phyloP scores from a whole-genome alignment of 2,797 vertebrate species.

The Novumbra hubbsi region DNA sequence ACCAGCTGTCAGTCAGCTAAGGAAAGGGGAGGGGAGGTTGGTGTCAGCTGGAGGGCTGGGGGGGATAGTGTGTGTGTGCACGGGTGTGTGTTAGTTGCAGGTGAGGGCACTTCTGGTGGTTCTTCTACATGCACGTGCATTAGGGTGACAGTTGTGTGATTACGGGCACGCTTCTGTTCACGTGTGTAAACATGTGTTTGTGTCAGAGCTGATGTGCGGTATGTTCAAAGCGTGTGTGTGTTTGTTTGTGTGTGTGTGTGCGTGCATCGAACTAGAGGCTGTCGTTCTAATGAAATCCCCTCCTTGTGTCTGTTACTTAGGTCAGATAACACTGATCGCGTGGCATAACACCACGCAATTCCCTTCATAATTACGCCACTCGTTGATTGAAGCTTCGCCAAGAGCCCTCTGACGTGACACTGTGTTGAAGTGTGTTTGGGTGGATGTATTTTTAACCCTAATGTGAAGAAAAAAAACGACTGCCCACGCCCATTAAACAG shows the following conservation, averaged over 20 bases:
- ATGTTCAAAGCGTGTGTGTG: not conserved
- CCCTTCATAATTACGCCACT: not conserved
- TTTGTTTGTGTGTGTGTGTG: not conserved
- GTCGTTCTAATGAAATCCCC: constrained; percentile 1
- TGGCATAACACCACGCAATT: not conserved
- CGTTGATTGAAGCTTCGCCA: not conserved
- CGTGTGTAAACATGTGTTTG: not conserved
- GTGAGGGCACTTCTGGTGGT: not conserved
- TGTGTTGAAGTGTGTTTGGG: not conserved
- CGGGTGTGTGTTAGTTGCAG: not conserved
- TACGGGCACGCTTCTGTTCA: not conserved
- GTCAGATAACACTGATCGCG: not conserved
- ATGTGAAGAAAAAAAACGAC: not conserved
- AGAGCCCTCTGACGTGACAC: not conserved
- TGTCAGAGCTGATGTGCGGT: not conserved
- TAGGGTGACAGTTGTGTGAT: constrained; percentile 2
- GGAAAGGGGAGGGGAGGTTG: not conserved
- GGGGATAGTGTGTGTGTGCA: not conserved
- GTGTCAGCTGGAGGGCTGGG: constrained; percentile 26
- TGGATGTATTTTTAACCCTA: not conserved
- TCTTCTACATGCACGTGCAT: not conserved
- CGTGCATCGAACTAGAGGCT: not conserved
- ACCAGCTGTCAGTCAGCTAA: constrained; percentile 1
- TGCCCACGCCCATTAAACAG: not conserved
- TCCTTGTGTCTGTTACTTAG: not conserved